Evolutionary conservation across 2,113 vertebrate species (phyloP).

Genomic region (Salvator merianae): DNA sequence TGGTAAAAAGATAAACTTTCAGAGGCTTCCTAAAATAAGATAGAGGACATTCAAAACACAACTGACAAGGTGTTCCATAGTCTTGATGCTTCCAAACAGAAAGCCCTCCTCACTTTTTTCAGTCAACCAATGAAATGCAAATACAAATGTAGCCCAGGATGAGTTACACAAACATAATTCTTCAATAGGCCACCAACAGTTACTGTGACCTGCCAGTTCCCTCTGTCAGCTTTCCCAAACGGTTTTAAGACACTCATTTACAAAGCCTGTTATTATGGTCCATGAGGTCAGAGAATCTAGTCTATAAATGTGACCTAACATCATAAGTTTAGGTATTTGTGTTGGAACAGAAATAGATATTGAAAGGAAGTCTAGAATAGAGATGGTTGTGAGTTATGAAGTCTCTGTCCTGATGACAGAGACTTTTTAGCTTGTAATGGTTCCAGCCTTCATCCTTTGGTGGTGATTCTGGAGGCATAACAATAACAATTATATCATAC

Average conservation of each 20-base stretch:
- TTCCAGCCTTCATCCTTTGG: neutral
- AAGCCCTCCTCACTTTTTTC: no score
- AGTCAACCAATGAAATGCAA: no score
- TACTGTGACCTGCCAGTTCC: neutral
- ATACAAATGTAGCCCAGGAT: no score
- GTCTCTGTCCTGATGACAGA: neutral
- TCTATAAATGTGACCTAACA: neutral
- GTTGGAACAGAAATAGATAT: conserved; percentile 23
- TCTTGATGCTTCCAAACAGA: no score
- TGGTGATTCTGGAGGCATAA: no score
- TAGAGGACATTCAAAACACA: no score
- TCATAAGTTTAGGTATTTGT: neutral
- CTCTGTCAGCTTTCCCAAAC: conserved; percentile 32
- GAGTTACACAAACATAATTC: neutral
- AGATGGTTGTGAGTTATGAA: neutral
- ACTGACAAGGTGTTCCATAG: no score
- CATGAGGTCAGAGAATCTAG: neutral
- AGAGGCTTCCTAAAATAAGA: no score
- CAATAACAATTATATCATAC: no score
- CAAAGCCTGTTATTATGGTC: conserved; percentile 15
- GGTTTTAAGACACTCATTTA: neutral
- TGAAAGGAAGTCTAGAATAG: neutral
- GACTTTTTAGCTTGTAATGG: neutral
- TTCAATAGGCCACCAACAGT: neutral
- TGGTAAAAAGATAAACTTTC: no score